Evolutionary conservation across 1,140 invertebrate genomes (phyloP), one percentile per base, ranked within the genome.

Genomic region (Procambarus virginalis): DNA sequence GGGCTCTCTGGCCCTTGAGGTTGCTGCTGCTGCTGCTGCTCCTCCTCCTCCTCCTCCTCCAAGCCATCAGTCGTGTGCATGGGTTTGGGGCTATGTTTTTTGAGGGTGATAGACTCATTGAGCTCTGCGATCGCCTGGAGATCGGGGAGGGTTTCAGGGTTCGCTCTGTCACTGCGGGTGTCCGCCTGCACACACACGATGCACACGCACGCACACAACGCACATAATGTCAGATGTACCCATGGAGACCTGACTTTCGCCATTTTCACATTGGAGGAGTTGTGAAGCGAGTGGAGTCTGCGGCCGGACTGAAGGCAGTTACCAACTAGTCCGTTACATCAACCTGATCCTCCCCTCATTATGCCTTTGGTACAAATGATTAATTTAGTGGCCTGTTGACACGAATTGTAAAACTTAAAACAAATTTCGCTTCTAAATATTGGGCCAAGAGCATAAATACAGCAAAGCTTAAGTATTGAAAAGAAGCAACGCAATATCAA

Each of bases 251-350:
- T 75, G 55, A 78, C 70, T 58, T 77, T 20, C 88, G 81, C 88
- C 88, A 89, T 89, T 77, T 84, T 89, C 73, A 60, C 82, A 78
- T 86, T 79, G 60, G 84, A 60, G 34, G 55, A 55, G 81, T 76
- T 77, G 55, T 84, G 75, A 77, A 77, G 88, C 60, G n/a, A 58
- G 17, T 83, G 68, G 51, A 76, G 4, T 22, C 34, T 45, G 51
- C 49, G 14, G 68, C 9, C 10, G 49, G 70, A 78, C 51, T 49
- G 81, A 22, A 0, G 20, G 64, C 60, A 77, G 78, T 58, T 34
- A 68, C 64, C 51, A 58, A 34, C n/a, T 55, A 48, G 49, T 55
- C 49, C 46, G n/a, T 55, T 20, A 45, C 76, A n/a, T 84, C 34
- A 34, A 14, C 10, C 20, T 4, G 5, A 5, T 8, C 9, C 20